Percentiles rank a stretch among this genome's conserved stretches.
Evolutionary conservation across 2,113 vertebrate species (phyloP).

Genomic region (Platycercus adscitus): DNA sequence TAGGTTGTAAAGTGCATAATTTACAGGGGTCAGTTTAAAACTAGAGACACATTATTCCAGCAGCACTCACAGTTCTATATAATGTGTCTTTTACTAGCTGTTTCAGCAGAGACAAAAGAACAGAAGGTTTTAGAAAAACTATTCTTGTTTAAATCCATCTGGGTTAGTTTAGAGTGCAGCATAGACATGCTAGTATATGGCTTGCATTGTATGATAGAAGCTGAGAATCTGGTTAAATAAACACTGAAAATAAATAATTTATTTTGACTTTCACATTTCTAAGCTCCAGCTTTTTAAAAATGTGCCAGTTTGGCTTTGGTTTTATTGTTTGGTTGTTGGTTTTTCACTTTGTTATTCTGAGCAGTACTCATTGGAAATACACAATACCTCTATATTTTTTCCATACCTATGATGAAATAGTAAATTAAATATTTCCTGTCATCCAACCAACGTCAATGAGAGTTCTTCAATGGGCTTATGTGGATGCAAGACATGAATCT

Average conservation of each 20-base stretch:
- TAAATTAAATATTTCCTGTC: background rate
- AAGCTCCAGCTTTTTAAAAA: background rate
- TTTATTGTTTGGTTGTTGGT: background rate
- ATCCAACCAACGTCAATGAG: background rate
- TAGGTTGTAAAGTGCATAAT: background rate
- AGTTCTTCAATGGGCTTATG: background rate
- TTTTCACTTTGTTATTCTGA: background rate
- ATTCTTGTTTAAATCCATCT: constrained; percentile 57
- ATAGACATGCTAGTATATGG: background rate
- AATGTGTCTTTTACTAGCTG: background rate
- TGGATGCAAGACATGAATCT: background rate
- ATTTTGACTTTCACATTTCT: background rate
- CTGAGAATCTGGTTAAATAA: background rate
- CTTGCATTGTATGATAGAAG: background rate
- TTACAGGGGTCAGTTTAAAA: background rate
- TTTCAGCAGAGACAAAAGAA: constrained; percentile 57
- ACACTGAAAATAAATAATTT: background rate
- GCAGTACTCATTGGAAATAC: background rate
- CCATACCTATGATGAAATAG: background rate
- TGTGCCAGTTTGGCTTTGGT: background rate
- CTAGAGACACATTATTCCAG: background rate
- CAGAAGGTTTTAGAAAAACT: constrained; percentile 57
- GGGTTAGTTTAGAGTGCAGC: constrained; percentile 24
- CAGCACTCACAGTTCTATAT: background rate
- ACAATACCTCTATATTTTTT: background rate